phyloP scores from a whole-genome alignment of 2,888 invertebrate genomes.

The Tetranychus truncatus region DNA sequence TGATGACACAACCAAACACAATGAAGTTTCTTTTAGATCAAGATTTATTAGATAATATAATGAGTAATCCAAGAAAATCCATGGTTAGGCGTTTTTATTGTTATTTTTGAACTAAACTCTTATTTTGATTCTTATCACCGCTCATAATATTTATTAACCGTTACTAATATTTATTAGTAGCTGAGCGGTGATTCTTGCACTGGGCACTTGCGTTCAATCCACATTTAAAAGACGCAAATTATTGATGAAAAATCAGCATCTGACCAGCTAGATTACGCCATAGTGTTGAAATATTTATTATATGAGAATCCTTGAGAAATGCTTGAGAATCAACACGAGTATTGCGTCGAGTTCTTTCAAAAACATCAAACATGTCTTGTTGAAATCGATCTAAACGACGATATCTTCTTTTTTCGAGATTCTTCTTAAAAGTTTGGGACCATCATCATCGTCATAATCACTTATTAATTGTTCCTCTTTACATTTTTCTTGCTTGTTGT shows the following conservation, averaged over 20 bases:
- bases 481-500: conserved; percentile 45
- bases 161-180: too few relatives aligned
- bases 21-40: too few relatives aligned
- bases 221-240: too few relatives aligned
- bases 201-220: too few relatives aligned
- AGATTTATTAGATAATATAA: too few relatives aligned
- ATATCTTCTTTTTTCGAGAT: conserved; percentile 77
- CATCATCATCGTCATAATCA: conserved; percentile 8
- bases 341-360: conserved; percentile 64
- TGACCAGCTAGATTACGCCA: conserved; percentile 65
- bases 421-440: conserved; percentile 48
- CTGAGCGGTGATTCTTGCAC: too few relatives aligned
- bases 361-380: conserved; percentile 81
- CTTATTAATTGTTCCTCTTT: background rate
- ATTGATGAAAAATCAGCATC: too few relatives aligned
- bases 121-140: too few relatives aligned
- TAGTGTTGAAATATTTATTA: conserved; percentile 69
- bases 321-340: conserved; percentile 73
- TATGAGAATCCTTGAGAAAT: conserved; percentile 58
- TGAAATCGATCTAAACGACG: conserved; percentile 84
- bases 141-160: too few relatives aligned
- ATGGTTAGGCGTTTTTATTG: too few relatives aligned
- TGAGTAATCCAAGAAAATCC: background rate
- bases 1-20: too few relatives aligned
- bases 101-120: too few relatives aligned